Evolutionary conservation across 2,888 invertebrate genomes (phyloP).

Genomic region (Entomobrya proxima): DNA sequence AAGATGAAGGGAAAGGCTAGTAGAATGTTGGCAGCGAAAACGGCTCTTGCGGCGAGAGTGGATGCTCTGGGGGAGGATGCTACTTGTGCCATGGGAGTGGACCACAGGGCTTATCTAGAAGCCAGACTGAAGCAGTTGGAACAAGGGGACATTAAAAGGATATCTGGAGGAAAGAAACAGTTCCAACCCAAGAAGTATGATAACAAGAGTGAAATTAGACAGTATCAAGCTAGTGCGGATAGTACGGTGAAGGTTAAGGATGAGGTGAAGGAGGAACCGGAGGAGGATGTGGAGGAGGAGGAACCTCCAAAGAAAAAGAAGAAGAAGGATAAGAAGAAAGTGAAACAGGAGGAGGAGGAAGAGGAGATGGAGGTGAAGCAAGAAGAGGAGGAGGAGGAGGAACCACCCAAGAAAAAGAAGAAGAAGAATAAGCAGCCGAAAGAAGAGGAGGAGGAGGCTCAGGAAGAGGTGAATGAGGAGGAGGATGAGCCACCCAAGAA

Average conservation of each 20-base stretch:
- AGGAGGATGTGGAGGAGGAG: conserved; percentile 41
- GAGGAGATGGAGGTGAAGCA: conserved; percentile 21
- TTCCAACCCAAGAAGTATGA: conserved; percentile 87
- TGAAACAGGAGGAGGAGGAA: conserved; percentile 37
- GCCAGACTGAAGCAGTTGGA: conserved; percentile 84
- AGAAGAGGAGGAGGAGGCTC: conserved; percentile 14
- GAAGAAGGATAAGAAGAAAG: conserved; percentile 66
- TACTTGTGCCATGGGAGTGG: conserved; percentile 88
- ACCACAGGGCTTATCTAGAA: conserved; percentile 93
- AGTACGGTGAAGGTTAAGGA: conserved; percentile 83
- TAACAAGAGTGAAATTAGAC: conserved; percentile 88
- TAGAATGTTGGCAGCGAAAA: conserved; percentile 97
- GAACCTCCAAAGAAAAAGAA: conserved; percentile 71
- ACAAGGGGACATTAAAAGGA: conserved; percentile 84
- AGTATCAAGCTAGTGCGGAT: conserved; percentile 88
- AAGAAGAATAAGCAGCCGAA: conserved; percentile 67
- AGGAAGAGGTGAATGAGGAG: conserved; percentile 17
- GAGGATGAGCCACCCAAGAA: conserved; percentile 58
- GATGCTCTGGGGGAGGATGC: conserved; percentile 97
- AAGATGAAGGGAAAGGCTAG: conserved; percentile 94
- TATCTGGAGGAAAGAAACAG: conserved; percentile 84
- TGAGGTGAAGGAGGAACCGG: conserved; percentile 53
- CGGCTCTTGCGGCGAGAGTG: conserved; percentile 92
- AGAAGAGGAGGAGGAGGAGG: conserved; percentile 50
- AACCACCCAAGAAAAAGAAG: conserved; percentile 68